These are phyloP conservation scores for Chrysomela aeneicollis DNA, from an alignment of 2,888 invertebrate species.

Conservation along the genomic window DNA sequence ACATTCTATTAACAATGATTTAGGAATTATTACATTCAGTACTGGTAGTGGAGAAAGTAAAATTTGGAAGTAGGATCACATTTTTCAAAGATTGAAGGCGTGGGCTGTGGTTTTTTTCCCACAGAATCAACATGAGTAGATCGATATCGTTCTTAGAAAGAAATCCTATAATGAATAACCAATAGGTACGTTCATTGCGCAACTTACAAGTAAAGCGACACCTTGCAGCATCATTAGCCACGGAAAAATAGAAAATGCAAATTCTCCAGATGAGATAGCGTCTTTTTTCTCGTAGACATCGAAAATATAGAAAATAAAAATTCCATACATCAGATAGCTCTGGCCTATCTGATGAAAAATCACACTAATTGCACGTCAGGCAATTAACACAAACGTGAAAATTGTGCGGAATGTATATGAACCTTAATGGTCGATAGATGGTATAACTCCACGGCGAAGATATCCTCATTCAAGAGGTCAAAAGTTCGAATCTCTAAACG, in stretches of 20 bases:
- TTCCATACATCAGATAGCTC: neutral
- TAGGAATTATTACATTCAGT: too few relatives aligned
- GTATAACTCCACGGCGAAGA: slow-evolving; percentile 20
- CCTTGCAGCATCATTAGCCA: neutral
- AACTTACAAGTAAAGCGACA: neutral
- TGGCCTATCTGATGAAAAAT: slow-evolving; percentile 13
- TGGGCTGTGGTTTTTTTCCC: neutral
- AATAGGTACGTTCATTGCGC: neutral
- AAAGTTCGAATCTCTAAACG: slow-evolving; percentile 38
- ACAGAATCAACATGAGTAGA: neutral
- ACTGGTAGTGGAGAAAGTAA: too few relatives aligned
- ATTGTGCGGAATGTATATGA: slow-evolving; percentile 31
- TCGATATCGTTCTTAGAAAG: neutral
- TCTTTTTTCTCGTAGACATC: slow-evolving; percentile 1
- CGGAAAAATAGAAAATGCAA: neutral
- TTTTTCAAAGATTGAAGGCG: neutral
- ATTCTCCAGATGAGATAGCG: neutral
- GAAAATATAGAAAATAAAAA: neutral
- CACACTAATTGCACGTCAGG: slow-evolving; percentile 26
- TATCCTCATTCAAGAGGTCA: slow-evolving; percentile 37
- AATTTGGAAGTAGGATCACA: too few relatives aligned
- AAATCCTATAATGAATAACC: neutral
- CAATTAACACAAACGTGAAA: slow-evolving; percentile 36
- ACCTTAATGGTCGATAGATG: neutral
- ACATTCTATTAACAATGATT: too few relatives aligned